Percentiles rank a stretch among this genome's conserved stretches.
Evolutionary conservation across 2,113 vertebrate genomes (phyloP).

Genomic region (Colossoma macropomum): DNA sequence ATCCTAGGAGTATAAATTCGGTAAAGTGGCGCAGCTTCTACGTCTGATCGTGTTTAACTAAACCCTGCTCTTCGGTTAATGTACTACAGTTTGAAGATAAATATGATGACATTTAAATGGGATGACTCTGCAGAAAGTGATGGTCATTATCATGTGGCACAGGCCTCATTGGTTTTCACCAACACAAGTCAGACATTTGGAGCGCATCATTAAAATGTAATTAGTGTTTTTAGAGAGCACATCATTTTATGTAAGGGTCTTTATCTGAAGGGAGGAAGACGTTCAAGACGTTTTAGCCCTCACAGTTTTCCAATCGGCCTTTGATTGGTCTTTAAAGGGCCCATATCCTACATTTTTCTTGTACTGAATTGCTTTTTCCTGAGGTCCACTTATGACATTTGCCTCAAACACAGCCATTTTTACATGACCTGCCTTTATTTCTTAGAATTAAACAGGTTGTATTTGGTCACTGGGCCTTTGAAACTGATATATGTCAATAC

Average conservation of each 20-base stretch:
- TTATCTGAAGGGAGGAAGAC: slow-evolving; percentile 40
- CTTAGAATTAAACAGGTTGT: too few species aligned
- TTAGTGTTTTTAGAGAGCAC: slow-evolving; percentile 48
- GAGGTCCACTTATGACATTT: too few species aligned
- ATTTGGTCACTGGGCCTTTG: too few species aligned
- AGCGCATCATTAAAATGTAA: slow-evolving; percentile 51
- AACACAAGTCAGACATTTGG: slow-evolving; percentile 42
- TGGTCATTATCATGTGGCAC: slow-evolving; percentile 40
- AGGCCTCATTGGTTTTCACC: slow-evolving; percentile 48
- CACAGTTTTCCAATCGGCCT: neutral
- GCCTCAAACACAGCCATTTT: too few species aligned
- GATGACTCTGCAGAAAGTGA: slow-evolving; percentile 32
- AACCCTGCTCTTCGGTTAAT: slow-evolving; percentile 28
- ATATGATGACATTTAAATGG: slow-evolving; percentile 44
- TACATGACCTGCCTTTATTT: too few species aligned
- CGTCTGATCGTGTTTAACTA: slow-evolving; percentile 10
- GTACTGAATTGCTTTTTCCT: too few species aligned
- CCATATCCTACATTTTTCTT: too few species aligned
- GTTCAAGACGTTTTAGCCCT: slow-evolving; percentile 31
- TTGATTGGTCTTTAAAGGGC: neutral
- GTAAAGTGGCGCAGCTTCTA: neutral
- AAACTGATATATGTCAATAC: too few species aligned
- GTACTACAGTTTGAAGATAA: slow-evolving; percentile 26
- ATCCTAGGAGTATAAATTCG: neutral
- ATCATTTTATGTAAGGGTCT: slow-evolving; percentile 43